Conservation (phyloP, 2,113 vertebrate genomes). For the Antennarius striatus region DNA sequence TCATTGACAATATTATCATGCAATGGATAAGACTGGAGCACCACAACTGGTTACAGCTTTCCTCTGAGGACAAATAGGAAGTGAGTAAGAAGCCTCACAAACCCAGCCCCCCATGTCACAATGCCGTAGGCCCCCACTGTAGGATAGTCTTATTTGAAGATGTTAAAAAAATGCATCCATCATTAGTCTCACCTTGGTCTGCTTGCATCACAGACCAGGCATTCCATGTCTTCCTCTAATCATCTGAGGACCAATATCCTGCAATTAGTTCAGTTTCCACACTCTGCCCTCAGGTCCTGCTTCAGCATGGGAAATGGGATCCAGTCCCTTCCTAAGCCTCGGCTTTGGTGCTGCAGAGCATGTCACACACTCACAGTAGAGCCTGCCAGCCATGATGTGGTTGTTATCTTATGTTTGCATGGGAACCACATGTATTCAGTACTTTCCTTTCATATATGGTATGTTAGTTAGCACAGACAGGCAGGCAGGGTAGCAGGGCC, state of each 20-base stretch:
- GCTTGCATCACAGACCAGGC: slow-evolving; percentile 94
- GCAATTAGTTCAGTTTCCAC: slow-evolving; percentile 94
- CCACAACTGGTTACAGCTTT: slow-evolving; percentile 2
- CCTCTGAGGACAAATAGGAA: slow-evolving; percentile 19
- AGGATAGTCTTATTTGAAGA: slow-evolving; percentile 67
- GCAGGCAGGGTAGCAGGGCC: slow-evolving; percentile 16
- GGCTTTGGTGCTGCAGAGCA: slow-evolving; percentile 70
- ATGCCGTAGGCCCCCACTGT: slow-evolving; percentile 30
- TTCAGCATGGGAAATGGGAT: slow-evolving; percentile 89
- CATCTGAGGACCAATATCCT: slow-evolving; percentile 94
- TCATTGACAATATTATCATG: background rate
- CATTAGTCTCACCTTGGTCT: slow-evolving; percentile 83
- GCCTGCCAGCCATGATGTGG: slow-evolving; percentile 67
- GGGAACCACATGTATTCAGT: slow-evolving; percentile 71
- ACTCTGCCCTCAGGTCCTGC: slow-evolving; percentile 85
- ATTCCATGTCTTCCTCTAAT: slow-evolving; percentile 92
- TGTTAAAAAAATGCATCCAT: slow-evolving; percentile 68
- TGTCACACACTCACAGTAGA: slow-evolving; percentile 50
- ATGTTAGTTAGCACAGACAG: slow-evolving; percentile 45
- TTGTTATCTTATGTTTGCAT: slow-evolving; percentile 72
- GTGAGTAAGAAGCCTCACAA: slow-evolving; percentile 2
- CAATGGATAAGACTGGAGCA: background rate
- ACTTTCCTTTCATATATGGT: slow-evolving; percentile 54
- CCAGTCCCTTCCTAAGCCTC: slow-evolving; percentile 79
- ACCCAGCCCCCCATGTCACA: slow-evolving; percentile 12